Conservation (phyloP, 2,113 vertebrate species). For the Dasyprocta punctata region DNA sequence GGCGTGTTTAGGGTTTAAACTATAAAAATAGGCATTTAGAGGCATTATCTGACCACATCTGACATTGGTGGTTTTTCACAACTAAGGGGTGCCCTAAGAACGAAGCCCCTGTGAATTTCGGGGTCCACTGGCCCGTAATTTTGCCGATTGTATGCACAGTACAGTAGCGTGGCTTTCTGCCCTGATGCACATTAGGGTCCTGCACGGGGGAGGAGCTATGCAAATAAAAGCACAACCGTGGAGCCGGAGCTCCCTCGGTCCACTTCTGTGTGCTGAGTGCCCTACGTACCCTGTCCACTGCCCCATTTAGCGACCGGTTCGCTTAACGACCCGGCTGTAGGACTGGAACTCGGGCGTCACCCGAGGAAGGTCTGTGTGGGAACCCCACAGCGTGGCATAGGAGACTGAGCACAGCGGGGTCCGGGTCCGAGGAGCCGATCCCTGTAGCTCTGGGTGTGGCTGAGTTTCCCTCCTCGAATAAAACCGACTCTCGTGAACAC, state of each 20-base stretch:
- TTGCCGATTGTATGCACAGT: not conserved
- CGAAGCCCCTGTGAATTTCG: not conserved
- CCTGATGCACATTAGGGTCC: not conserved
- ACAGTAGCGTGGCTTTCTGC: not conserved
- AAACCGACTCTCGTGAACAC: not conserved
- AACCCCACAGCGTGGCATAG: not conserved
- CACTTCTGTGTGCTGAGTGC: not conserved
- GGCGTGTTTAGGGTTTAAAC: not conserved
- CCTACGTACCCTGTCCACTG: rapidly evolving
- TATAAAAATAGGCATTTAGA: not conserved
- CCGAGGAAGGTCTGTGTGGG: not conserved
- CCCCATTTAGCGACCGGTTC: not conserved
- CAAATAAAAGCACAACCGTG: not conserved
- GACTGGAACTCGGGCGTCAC: not conserved
- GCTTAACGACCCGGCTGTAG: not conserved
- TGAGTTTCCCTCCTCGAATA: not conserved
- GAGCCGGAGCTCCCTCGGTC: not conserved
- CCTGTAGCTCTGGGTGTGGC: not conserved
- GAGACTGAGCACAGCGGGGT: too few relatives aligned
- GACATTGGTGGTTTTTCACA: not conserved
- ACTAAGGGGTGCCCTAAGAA: not conserved
- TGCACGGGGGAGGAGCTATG: rapidly evolving
- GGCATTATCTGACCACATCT: not conserved
- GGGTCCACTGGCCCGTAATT: not conserved
- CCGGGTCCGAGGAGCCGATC: not conserved